A percentile compares a stretch with the other conserved stretches of the same genome.
Conservation (phyloP, 2,113 vertebrate genomes). For the Sturnira hondurensis region DNA sequence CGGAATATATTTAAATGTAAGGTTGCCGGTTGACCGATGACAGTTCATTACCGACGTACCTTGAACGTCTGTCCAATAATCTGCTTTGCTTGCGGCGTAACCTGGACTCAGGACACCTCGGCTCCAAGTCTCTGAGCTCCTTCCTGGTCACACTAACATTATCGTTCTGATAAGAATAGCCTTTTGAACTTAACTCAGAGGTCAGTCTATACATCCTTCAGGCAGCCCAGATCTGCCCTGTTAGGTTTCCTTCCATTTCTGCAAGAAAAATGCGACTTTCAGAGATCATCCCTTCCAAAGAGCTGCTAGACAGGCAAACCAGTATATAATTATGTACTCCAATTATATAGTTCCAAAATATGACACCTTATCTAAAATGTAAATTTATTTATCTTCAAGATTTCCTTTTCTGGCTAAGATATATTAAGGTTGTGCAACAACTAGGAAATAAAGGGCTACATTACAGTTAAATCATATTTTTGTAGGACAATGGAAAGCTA, state of each 20-base stretch:
- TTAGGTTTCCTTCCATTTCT: background rate
- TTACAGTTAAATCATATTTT: background rate
- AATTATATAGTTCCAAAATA: background rate
- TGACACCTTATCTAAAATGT: background rate
- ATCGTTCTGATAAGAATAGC: background rate
- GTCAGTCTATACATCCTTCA: background rate
- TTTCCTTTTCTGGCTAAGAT: background rate
- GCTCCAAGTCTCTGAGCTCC: background rate
- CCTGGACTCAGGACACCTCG: accelerated
- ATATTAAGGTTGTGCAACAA: background rate
- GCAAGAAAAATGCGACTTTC: background rate
- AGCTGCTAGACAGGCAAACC: background rate
- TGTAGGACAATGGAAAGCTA: background rate
- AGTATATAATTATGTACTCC: background rate
- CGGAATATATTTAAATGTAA: background rate
- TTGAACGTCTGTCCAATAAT: background rate
- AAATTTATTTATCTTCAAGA: background rate
- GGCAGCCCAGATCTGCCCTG: background rate
- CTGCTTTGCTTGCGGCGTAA: background rate
- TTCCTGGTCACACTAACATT: background rate
- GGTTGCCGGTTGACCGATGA: background rate
- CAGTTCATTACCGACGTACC: background rate
- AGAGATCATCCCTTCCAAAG: background rate
- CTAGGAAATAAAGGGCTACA: background rate
- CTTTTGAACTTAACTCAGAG: background rate